Evolutionary conservation across 1,140 invertebrate genomes (phyloP).

Genomic region (Drosophila ficusphila): DNA sequence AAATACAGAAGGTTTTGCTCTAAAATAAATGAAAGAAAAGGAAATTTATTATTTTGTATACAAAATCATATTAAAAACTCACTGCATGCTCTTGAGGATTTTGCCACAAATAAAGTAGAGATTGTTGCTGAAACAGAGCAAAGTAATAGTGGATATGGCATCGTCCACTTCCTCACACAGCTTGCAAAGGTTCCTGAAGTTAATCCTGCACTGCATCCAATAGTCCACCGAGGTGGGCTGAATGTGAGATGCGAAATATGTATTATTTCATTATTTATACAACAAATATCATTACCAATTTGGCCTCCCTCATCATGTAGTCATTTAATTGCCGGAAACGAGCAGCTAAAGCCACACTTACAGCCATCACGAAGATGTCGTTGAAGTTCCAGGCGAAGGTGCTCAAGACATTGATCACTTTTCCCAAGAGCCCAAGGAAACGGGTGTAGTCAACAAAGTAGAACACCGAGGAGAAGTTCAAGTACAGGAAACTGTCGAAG

Average conservation of each 20-base stretch:
- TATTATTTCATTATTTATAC: not conserved
- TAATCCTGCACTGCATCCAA: conserved; percentile 86
- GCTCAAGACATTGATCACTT: conserved; percentile 86
- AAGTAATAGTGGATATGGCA: conserved; percentile 86
- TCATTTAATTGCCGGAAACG: conserved; percentile 87
- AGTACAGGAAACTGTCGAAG: conserved; percentile 66
- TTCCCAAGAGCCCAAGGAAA: conserved; percentile 66
- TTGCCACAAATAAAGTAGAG: conserved; percentile 90
- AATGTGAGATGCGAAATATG: not conserved
- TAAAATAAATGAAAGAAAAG: conserved; percentile 2
- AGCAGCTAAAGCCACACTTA: conserved; percentile 86
- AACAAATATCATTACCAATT: conserved; percentile 81
- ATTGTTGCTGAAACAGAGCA: conserved; percentile 89
- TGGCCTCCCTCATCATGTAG: conserved; percentile 84
- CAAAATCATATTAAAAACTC: not conserved
- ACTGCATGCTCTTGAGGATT: conserved; percentile 89
- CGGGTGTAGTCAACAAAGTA: conserved; percentile 68
- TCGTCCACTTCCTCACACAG: conserved; percentile 86
- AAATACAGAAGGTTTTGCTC: conserved; percentile 67
- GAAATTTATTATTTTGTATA: not conserved
- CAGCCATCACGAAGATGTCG: conserved; percentile 88
- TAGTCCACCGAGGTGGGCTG: conserved; percentile 78
- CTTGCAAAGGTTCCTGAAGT: conserved; percentile 86
- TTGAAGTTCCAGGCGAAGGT: conserved; percentile 89
- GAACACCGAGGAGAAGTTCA: conserved; percentile 69